These are phyloP conservation scores for Oreonectes daqikongensis DNA, from an alignment of 2,797 vertebrate genomes.

Conservation along the genomic window DNA sequence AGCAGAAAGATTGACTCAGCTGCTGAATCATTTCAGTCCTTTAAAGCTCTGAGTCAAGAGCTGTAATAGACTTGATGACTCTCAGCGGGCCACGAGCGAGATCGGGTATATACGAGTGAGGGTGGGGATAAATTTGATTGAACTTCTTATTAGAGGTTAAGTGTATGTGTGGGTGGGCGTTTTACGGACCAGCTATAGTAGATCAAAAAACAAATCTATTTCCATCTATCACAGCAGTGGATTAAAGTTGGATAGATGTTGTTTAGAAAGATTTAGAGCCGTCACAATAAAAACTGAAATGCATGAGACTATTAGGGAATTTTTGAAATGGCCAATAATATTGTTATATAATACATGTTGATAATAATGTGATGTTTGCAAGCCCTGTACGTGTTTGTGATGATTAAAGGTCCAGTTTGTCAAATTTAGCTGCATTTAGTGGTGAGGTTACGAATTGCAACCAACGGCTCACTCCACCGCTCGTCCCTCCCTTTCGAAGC, in stretches of 20 bases:
- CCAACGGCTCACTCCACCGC: no score
- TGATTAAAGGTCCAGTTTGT: no score
- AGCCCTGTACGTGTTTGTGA: no score
- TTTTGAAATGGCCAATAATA: neutral
- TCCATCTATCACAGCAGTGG: constrained; percentile 21
- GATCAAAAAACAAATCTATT: constrained; percentile 26
- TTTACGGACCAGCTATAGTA: constrained; percentile 20
- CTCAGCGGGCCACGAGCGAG: constrained; percentile 13
- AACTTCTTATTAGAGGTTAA: constrained; percentile 26
- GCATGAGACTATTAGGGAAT: neutral
- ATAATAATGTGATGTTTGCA: no score
- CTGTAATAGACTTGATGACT: constrained; percentile 26
- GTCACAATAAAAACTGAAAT: neutral
- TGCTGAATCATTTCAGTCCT: constrained; percentile 34
- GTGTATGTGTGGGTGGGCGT: constrained; percentile 21
- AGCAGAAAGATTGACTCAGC: neutral
- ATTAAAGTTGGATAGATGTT: constrained; percentile 29
- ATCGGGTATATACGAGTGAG: neutral
- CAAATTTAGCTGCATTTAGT: no score
- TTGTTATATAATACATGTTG: no score
- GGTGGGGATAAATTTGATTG: constrained; percentile 25
- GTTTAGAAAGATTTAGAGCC: constrained; percentile 7
- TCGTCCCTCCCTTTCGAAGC: no score
- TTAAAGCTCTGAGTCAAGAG: constrained; percentile 31
- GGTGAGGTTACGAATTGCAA: no score